Evolutionary conservation across 2,113 vertebrate species (phyloP).

Genomic region (Dipodomys stephensi): DNA sequence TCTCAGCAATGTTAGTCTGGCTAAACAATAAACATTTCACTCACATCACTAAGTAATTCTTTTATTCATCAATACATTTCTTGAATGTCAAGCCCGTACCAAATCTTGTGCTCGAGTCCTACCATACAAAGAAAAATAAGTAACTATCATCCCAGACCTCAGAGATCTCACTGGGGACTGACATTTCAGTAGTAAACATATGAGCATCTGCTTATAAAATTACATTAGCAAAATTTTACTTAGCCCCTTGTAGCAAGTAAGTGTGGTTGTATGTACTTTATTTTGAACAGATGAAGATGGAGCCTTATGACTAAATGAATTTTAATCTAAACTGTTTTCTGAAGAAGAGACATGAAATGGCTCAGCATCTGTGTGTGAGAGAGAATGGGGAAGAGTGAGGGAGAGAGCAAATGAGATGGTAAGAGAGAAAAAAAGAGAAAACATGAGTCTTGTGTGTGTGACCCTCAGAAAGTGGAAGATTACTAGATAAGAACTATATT

Average conservation of each 20-base stretch:
- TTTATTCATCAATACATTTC: conserved; percentile 17
- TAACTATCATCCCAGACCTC: not conserved
- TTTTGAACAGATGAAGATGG: conserved; percentile 26
- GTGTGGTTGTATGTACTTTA: not conserved
- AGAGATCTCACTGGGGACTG: not conserved
- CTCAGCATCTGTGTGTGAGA: not conserved
- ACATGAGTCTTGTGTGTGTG: not conserved
- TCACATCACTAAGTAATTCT: conserved; percentile 37
- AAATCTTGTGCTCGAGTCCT: not conserved
- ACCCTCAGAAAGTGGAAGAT: not conserved
- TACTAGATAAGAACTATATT: not conserved
- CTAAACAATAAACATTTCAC: conserved; percentile 10
- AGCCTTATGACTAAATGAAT: conserved; percentile 16
- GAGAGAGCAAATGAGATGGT: not conserved
- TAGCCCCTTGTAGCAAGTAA: not conserved
- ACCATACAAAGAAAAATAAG: conserved; percentile 35
- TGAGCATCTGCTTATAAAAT: conserved; percentile 31
- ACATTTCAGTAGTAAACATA: conserved; percentile 30
- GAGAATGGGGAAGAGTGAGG: not conserved
- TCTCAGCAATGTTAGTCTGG: conserved; percentile 5
- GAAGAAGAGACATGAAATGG: conserved; percentile 39
- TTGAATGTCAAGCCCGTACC: conserved; percentile 5
- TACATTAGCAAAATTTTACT: conserved; percentile 18
- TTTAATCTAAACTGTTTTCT: conserved; percentile 55
- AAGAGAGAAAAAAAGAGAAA: too few species aligned